Conservation (phyloP, 2,797 vertebrate species). For the Microchirus variegatus region DNA sequence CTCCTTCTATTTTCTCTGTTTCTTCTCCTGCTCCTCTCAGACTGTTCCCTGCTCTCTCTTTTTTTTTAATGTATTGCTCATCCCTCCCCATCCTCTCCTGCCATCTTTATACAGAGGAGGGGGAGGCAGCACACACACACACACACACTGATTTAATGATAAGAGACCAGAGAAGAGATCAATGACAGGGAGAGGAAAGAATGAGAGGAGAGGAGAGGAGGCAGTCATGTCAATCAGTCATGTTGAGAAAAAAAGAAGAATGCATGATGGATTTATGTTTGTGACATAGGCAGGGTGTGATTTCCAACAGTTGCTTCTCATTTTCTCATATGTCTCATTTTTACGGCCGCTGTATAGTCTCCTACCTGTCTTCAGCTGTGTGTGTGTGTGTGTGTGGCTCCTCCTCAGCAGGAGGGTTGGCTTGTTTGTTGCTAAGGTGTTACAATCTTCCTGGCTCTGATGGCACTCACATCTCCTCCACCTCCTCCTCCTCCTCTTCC, state of each 20-base stretch:
- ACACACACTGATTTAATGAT: slow-evolving; percentile 46
- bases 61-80: slow-evolving; percentile 77
- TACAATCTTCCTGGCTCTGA: slow-evolving; percentile 75
- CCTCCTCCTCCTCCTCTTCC: slow-evolving; percentile 35
- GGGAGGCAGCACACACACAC: slow-evolving; percentile 45
- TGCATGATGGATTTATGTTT: neutral
- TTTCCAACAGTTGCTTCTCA: slow-evolving; percentile 3
- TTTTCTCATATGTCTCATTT: slow-evolving; percentile 40
- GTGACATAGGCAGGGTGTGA: slow-evolving; percentile 5
- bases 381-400: slow-evolving; percentile 48
- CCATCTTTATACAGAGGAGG: slow-evolving; percentile 31
- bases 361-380: slow-evolving; percentile 31
- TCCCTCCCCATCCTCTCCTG: slow-evolving; percentile 64
- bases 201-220: neutral
- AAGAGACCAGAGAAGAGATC: slow-evolving; percentile 35
- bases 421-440: slow-evolving; percentile 86
- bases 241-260: slow-evolving; percentile 6
- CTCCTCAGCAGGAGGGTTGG: slow-evolving; percentile 74
- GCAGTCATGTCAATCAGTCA: neutral
- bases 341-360: slow-evolving; percentile 26
- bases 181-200: slow-evolving; percentile 12
- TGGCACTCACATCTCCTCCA: slow-evolving; percentile 65
- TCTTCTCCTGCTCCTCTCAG: slow-evolving; percentile 51
- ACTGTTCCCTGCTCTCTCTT: slow-evolving; percentile 61
- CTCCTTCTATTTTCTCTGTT: slow-evolving; percentile 19